Conservation (phyloP, 2,797 vertebrate species). For the Darevskia mixta region DNA sequence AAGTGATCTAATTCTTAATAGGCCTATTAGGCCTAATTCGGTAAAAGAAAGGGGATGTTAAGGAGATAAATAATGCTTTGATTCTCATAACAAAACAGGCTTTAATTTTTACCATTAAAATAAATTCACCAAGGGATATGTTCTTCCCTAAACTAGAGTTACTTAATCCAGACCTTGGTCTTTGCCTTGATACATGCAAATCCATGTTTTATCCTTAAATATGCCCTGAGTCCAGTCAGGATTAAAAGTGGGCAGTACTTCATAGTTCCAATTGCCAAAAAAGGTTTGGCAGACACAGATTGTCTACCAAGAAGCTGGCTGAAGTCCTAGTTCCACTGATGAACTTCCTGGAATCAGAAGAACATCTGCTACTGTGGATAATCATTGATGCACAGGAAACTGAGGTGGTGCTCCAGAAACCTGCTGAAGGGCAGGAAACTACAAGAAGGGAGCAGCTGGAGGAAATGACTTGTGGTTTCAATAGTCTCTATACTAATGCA, state of each 20-base stretch:
- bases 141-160: constrained; percentile 6
- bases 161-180: background rate
- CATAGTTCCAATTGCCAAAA: too few relatives aligned
- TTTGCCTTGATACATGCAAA: background rate
- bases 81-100: constrained; percentile 14
- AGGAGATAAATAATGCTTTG: constrained; percentile 60
- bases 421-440: too few relatives aligned
- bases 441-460: too few relatives aligned
- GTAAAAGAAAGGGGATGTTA: constrained; percentile 36
- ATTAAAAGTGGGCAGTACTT: background rate
- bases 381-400: too few relatives aligned
- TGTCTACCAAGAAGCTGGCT: background rate
- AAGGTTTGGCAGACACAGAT: background rate
- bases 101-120: constrained; percentile 48
- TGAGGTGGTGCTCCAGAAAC: too few relatives aligned
- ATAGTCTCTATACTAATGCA: too few relatives aligned
- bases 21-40: constrained; percentile 61
- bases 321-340: background rate
- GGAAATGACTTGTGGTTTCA: background rate
- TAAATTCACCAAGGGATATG: constrained; percentile 33
- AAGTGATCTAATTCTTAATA: constrained; percentile 52
- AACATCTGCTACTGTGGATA: too few relatives aligned
- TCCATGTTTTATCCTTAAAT: background rate
- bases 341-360: background rate
- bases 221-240: background rate